Base-by-base conservation (phyloP, 2,113 vertebrate genomes). In the Meleagris gallopavo region DNA sequence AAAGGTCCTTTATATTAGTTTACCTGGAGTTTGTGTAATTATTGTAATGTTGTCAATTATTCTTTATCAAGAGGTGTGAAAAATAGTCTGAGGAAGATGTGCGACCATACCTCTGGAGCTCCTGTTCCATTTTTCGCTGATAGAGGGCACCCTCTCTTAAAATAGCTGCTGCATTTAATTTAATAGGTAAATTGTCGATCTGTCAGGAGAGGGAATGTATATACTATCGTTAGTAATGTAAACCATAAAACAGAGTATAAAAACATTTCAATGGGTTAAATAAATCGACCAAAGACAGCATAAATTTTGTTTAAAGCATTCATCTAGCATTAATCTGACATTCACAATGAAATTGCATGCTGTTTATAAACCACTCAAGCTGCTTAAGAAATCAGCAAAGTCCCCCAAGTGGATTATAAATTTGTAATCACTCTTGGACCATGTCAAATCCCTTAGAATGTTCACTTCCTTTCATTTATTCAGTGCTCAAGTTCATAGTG, bases 141-240 rank as follows among this genome's bases (percentile, higher is more conserved):
- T 98, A 98, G 27, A 99, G 96, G 45, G 98, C 98, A 60, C 97
- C 97, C 91, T 98, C 98, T 62, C 99, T 98, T 86, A 99, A 95
- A 93, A 99, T 98, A 81, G 98, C 97, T 2, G 99, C 97, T 4
- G 98, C 97, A 93, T 99, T 99, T 90, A 99, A 97, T 97, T 98
- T 99, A 88, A 99, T 97, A 0, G 98, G 98, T 88, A 95, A 55
- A 20, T 80, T 98, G 88, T 97, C 96, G 22, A 75, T 95, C 99
- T 99, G 97, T 84, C 65, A 95, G 7, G 20, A 94, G 75, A 81
- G 15, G 38, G 32, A 67, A 67, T 43, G 72, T 60, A 86, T 70
- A 79, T 78, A 65, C 43, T n/a, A 55, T 13, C 82, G 80, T 96
- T 88, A 96, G 76, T 84, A 86, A 92, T 54, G 88, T 87, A 88